A percentile compares a stretch with the other conserved stretches of the same genome.
These are phyloP conservation scores for Bostrychus sinensis DNA, from an alignment of 2,113 vertebrate species.

Conservation along the genomic window DNA sequence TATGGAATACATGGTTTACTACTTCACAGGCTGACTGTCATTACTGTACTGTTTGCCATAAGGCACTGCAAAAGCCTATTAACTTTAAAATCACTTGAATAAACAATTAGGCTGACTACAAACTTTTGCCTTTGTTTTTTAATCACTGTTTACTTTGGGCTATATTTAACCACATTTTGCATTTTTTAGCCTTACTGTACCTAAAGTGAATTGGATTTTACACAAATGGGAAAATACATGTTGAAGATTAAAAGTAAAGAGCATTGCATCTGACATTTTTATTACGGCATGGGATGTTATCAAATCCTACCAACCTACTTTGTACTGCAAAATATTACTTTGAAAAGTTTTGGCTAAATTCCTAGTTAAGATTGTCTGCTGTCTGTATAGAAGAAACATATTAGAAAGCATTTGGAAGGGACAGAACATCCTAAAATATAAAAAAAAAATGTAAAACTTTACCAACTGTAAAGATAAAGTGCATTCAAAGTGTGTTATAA, in stretches of 20 bases:
- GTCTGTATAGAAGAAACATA: neutral
- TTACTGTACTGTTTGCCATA: neutral
- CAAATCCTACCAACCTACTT: too few species aligned
- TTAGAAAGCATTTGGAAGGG: neutral
- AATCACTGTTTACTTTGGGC: neutral
- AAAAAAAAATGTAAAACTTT: neutral
- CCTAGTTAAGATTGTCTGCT: too few species aligned
- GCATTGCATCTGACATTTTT: neutral
- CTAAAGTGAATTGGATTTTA: neutral
- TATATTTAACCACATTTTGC: neutral
- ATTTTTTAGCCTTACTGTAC: neutral
- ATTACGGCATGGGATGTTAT: neutral
- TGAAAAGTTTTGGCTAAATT: too few species aligned
- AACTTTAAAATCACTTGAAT: constrained; percentile 7
- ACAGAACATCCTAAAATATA: neutral
- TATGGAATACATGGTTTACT: neutral
- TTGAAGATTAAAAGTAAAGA: too few species aligned
- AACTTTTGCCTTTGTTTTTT: neutral
- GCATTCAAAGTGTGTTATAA: too few species aligned
- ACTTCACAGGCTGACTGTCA: neutral
- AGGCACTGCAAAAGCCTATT: neutral
- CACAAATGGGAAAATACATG: too few species aligned
- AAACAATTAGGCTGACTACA: neutral
- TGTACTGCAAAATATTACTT: too few species aligned
- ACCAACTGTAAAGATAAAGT: too few species aligned